Conservation (phyloP, 2,797 vertebrate genomes). For the Aotus griseimembra region DNA sequence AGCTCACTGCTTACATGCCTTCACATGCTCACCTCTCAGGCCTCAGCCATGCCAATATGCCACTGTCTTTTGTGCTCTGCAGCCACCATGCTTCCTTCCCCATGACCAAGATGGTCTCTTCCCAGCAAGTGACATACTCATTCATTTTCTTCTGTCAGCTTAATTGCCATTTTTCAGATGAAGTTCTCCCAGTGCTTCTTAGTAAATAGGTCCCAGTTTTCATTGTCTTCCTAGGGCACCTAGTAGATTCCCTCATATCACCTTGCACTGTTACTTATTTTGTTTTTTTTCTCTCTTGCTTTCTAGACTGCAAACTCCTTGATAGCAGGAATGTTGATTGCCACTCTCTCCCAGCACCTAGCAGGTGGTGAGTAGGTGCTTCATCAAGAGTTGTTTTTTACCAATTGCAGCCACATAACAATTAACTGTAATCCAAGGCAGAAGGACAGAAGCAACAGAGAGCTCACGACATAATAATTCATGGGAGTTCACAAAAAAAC, state of each 20-base stretch:
- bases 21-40: not conserved
- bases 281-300: not conserved
- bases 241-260: not conserved
- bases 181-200: not conserved
- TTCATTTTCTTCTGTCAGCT: not conserved
- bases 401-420: not conserved
- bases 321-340: not conserved
- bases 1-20: not conserved
- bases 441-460: not conserved
- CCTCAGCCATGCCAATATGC: not conserved
- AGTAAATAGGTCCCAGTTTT: not conserved
- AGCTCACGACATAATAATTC: too few species aligned
- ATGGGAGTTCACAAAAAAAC: not conserved
- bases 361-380: not conserved
- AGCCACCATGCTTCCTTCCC: not conserved
- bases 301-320: not conserved
- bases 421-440: not conserved
- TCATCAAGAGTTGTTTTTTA: not conserved
- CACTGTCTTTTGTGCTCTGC: not conserved
- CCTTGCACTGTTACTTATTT: not conserved
- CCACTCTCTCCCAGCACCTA: accelerated
- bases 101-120: not conserved
- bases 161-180: not conserved
- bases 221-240: not conserved
- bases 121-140: not conserved